Conservation (phyloP, 2,888 invertebrate species). For the Leucophenga maculata region DNA sequence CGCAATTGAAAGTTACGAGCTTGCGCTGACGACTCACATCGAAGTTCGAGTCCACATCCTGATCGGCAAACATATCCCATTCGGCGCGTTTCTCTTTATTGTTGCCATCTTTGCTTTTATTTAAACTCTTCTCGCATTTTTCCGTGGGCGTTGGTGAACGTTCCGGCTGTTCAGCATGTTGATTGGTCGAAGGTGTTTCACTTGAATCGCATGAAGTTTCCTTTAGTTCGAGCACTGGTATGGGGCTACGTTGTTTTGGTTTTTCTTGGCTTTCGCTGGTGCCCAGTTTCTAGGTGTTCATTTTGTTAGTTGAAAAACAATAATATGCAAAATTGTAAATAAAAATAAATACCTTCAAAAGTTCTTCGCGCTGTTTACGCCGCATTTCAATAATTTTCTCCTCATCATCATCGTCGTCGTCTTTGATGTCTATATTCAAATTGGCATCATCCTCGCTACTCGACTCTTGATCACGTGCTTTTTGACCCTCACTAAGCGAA, state of each 20-base stretch:
- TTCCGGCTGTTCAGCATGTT: conserved; percentile 27
- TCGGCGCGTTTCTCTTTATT: conserved; percentile 75
- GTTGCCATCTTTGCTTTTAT: conserved; percentile 39
- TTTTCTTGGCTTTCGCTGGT: conserved; percentile 33
- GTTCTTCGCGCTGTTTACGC: conserved; percentile 88
- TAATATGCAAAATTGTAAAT: neutral
- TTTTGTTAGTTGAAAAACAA: too few relatives aligned
- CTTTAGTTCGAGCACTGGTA: conserved; percentile 41
- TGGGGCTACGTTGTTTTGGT: conserved; percentile 34
- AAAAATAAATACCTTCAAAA: conserved; percentile 80
- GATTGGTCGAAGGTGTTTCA: conserved; percentile 45
- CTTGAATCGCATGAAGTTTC: conserved; percentile 54
- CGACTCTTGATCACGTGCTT: conserved; percentile 76
- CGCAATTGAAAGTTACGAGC: conserved; percentile 52
- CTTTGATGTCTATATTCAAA: conserved; percentile 85
- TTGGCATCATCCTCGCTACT: conserved; percentile 80
- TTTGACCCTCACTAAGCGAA: conserved; percentile 86
- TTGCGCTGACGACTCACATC: conserved; percentile 75
- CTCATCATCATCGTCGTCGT: conserved; percentile 93
- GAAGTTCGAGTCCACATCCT: conserved; percentile 83
- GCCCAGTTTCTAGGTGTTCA: conserved; percentile 64
- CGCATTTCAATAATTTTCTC: conserved; percentile 92
- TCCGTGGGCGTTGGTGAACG: conserved; percentile 42
- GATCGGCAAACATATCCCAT: conserved; percentile 95
- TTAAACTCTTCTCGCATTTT: conserved; percentile 18